Percentiles rank a stretch among this genome's conserved stretches.
These are phyloP conservation scores for Chunga burmeisteri DNA, from an alignment of 2,113 vertebrate genomes.

Conservation along the genomic window DNA sequence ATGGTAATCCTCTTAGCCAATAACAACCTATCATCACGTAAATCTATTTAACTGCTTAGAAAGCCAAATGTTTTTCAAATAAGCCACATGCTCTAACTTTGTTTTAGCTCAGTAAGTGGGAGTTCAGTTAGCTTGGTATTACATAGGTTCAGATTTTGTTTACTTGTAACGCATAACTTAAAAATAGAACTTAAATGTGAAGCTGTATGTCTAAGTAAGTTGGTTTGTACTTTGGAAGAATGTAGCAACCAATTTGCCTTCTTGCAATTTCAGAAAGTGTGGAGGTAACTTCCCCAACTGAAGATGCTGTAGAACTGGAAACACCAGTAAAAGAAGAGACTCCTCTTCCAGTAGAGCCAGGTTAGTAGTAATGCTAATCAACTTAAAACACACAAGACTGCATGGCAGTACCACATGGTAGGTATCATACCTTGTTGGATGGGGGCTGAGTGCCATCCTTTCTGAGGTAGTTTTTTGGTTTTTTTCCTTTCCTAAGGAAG, in stretches of 20 bases:
- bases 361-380: conserved; percentile 41
- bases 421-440: neutral
- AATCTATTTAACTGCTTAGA: neutral
- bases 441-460: neutral
- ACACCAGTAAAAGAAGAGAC: conserved; percentile 72
- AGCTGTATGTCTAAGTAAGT: neutral
- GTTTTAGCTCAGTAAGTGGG: neutral
- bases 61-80: neutral
- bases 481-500: neutral
- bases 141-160: neutral
- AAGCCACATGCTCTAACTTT: neutral
- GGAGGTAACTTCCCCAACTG: conserved; percentile 74
- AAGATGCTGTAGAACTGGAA: conserved; percentile 77
- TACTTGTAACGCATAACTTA: neutral
- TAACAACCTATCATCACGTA: neutral
- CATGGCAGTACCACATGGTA: neutral
- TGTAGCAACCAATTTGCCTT: neutral
- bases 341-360: conserved; percentile 66
- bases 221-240: neutral
- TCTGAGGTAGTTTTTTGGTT: neutral
- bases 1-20: neutral
- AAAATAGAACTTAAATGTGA: neutral
- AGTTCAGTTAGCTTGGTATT: neutral
- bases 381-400: neutral
- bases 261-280: conserved; percentile 69